Evolutionary conservation across 2,888 invertebrate genomes (phyloP).

Genomic region (Chloroclystis v-ata): DNA sequence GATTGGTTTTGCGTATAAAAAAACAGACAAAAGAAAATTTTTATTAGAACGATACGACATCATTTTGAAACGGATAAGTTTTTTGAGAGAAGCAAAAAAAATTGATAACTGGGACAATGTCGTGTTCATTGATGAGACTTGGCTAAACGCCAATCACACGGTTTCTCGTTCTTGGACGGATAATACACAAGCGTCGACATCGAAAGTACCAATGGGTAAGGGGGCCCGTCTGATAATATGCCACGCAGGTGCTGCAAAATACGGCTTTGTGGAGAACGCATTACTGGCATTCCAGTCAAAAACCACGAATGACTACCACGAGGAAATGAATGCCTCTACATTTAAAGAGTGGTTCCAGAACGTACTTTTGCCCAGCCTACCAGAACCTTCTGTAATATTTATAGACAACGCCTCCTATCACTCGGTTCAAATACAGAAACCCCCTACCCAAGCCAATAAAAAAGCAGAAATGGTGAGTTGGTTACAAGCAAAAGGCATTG

Average conservation of each 20-base stretch:
- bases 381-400: too few relatives aligned
- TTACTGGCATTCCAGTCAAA: not conserved
- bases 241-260: conserved; percentile 1
- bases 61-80: too few relatives aligned
- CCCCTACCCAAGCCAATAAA: conserved; percentile 1
- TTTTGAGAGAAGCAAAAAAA: too few relatives aligned
- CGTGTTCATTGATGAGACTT: conserved; percentile 24
- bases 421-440: too few relatives aligned
- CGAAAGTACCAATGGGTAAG: not conserved
- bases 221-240: not conserved
- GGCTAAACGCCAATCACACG: conserved; percentile 24
- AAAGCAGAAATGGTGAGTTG: not conserved
- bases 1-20: too few relatives aligned
- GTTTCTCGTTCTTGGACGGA: conserved; percentile 18
- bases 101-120: not conserved
- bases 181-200: conserved; percentile 8
- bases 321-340: conserved; percentile 6
- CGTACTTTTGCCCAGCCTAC: too few relatives aligned
- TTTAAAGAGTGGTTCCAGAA: conserved; percentile 6
- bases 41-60: too few relatives aligned
- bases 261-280: not conserved
- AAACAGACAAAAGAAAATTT: too few relatives aligned
- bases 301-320: conserved; percentile 2
- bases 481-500: conserved; percentile 1
- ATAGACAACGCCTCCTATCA: too few relatives aligned